Evolutionary conservation across 2,888 invertebrate genomes (phyloP).

Genomic region (Geotrupes spiniger): DNA sequence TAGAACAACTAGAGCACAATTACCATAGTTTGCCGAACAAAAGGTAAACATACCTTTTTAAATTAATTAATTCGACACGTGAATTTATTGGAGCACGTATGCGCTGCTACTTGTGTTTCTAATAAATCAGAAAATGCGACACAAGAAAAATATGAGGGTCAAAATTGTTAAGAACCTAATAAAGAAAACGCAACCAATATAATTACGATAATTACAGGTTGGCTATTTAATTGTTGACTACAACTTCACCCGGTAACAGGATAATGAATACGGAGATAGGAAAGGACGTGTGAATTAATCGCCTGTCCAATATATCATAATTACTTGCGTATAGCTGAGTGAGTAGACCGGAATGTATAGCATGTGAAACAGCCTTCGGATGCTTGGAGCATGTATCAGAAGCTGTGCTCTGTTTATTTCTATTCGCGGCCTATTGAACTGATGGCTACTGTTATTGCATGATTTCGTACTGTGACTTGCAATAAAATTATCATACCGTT

Average conservation of each 20-base stretch:
- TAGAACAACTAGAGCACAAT: too few species aligned
- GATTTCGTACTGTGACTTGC: slow-evolving; percentile 1
- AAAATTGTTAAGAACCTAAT: slow-evolving; percentile 13
- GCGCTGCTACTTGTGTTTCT: too few species aligned
- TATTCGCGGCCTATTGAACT: slow-evolving; percentile 13
- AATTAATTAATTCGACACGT: too few species aligned
- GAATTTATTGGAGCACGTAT: too few species aligned
- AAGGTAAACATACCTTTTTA: too few species aligned
- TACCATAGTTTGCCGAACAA: too few species aligned
- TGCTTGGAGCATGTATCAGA: slow-evolving; percentile 29
- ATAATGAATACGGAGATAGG: slow-evolving; percentile 26
- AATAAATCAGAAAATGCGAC: background rate
- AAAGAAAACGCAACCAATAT: slow-evolving; percentile 11
- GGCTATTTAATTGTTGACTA: slow-evolving; percentile 24
- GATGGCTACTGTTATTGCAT: slow-evolving; percentile 7
- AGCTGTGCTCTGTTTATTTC: slow-evolving; percentile 27
- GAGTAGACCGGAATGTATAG: slow-evolving; percentile 30
- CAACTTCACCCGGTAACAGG: slow-evolving; percentile 24
- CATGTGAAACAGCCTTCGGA: slow-evolving; percentile 31
- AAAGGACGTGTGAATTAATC: slow-evolving; percentile 32
- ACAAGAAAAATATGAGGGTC: slow-evolving; percentile 8
- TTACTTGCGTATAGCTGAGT: slow-evolving; percentile 30
- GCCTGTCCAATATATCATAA: slow-evolving; percentile 33
- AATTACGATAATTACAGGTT: slow-evolving; percentile 18
- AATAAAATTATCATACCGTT: background rate